Percentiles rank a stretch among this genome's conserved stretches.
Evolutionary conservation across 2,888 invertebrate genomes (phyloP).

Genomic region (Ecdyonurus torrentis): DNA sequence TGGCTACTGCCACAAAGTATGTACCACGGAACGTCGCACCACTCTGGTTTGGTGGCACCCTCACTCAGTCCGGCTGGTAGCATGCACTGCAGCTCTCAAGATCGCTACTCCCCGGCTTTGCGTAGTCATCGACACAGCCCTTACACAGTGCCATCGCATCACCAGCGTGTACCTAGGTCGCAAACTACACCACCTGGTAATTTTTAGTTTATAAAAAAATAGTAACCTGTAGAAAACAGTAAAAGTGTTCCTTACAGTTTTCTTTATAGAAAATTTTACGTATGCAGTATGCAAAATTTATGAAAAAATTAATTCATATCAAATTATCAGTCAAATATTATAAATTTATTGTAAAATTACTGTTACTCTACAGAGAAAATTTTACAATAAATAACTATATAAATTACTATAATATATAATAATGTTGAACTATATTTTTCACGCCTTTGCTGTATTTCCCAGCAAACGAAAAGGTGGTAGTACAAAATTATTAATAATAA

Average conservation of each 20-base stretch:
- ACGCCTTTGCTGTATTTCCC: background rate
- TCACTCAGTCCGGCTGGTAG: constrained; percentile 6
- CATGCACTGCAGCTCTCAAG: background rate
- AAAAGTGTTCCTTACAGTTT: too few species aligned
- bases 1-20: constrained; percentile 14
- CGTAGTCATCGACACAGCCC: background rate
- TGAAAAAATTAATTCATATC: too few species aligned
- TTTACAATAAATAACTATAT: too few species aligned
- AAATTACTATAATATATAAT: background rate
- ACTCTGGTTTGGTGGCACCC: constrained; percentile 9
- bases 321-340: too few species aligned
- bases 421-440: background rate
- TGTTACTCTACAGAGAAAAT: too few species aligned
- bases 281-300: too few species aligned
- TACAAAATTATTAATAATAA: background rate
- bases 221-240: too few species aligned
- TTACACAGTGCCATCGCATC: background rate
- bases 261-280: too few species aligned
- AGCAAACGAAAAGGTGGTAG: background rate
- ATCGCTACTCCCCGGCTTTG: background rate
- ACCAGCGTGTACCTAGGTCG: background rate
- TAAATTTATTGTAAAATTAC: too few species aligned
- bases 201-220: too few species aligned
- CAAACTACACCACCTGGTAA: background rate
- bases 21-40: constrained; percentile 9